Base-by-base conservation (phyloP, 2,113 vertebrate species). In the Eidolon helvum region DNA sequence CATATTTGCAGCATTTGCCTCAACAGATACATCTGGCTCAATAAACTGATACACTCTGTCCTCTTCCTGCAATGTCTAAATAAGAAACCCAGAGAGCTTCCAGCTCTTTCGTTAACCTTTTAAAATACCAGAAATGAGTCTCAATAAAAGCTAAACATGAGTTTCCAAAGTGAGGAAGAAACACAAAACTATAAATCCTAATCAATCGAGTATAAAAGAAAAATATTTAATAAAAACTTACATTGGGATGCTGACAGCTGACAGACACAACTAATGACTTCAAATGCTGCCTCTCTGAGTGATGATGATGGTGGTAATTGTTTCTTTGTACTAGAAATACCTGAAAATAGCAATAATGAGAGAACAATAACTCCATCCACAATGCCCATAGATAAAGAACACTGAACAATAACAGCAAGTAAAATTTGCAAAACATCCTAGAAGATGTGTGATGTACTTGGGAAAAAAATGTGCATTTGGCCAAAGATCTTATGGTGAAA, bases 301-400 rank as follows among this genome's bases (percentile, higher is more conserved):
- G 33, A 74, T 10, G 48, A 45, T 35, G 43, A 88, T 35, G 68
- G 57, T 38, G 24, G 38, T 40, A 61, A 95, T 59, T 84, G 50
- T 63, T 71, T 87, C 82, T 91, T 96, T 97, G 86, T 93, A 84
- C 68, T n/a, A 74, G 30, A 87, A 93, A 78, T 40, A 63, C 30
- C 66, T 87, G 12, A 82, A 96, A 95, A 94, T 68, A 91, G 74
- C 83, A 97, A 87, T 79, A 89, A 86, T 87, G 53, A 84, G 68
- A 94, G 68, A 95, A 87, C 74, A 90, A 26, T 84, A 91, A 87
- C 89, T 87, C 40, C 35, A 91, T 48, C 91, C 89, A 38, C 10
- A 88, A 63, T 82, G 55, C 28, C 79, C 53, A 8, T 3, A 86
- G 78, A 93, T 94, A 97, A 89, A 94, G 74, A 90, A 84, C 79